phyloP scores from a whole-genome alignment of 2,888 invertebrate genomes.

The Sclerodermus sp. region DNA sequence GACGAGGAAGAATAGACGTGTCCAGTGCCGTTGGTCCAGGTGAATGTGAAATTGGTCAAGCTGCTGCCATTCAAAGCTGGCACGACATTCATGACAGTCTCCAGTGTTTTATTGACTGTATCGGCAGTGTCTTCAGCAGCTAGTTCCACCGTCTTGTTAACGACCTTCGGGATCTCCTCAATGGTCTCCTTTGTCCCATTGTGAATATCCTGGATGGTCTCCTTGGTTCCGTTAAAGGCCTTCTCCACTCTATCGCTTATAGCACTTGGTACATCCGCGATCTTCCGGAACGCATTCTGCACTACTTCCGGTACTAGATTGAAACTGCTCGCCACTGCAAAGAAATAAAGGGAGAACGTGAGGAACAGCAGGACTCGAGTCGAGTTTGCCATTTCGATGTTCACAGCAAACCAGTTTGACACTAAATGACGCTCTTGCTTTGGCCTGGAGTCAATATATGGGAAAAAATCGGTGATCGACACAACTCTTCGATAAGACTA shows the following conservation, averaged over 20 bases:
- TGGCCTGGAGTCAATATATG: too few species aligned
- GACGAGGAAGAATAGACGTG: neutral
- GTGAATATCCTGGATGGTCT: neutral
- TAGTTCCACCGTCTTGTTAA: neutral
- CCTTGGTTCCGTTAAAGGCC: neutral
- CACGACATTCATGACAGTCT: neutral
- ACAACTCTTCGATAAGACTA: too few species aligned
- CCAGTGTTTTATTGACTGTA: neutral
- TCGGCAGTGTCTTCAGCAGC: neutral
- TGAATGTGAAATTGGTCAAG: constrained; percentile 18
- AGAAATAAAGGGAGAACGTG: too few species aligned
- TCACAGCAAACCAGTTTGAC: too few species aligned
- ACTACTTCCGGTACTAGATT: too few species aligned
- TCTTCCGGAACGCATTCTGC: too few species aligned
- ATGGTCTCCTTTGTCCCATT: neutral
- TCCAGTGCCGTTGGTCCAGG: neutral
- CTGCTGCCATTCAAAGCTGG: neutral
- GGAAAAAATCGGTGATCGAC: too few species aligned
- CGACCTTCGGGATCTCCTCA: neutral
- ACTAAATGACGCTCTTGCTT: too few species aligned
- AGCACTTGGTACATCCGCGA: neutral
- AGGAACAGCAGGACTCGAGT: too few species aligned
- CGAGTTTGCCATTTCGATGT: too few species aligned
- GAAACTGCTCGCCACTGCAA: too few species aligned
- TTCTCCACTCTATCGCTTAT: neutral